Evolutionary conservation across 2,797 vertebrate genomes (phyloP), one percentile per base, ranked within the genome.

Genomic region (Hapalemur alaotrensis): DNA sequence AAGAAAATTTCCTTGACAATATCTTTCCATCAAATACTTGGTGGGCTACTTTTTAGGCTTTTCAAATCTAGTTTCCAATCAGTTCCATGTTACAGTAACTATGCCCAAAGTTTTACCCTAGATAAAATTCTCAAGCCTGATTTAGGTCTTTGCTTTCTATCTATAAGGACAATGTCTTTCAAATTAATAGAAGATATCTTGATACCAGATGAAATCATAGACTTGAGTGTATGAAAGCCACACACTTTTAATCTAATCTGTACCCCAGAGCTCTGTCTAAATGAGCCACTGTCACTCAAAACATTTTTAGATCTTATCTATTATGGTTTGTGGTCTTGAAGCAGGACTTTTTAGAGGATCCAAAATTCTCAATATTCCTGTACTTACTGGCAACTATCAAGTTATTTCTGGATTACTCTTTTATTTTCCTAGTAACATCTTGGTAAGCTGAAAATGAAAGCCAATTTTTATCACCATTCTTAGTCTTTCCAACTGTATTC

Each of bases 51-150:
- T 87, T n/a, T 2, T 41, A 52, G 25, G 5, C 25, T 93, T 95
- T 65, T 54, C 43, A 43, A 43, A 72, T n/a, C 22, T 76, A 82
- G 4, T 76, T 97, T 92, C 20, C 41, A 69, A 41, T 92, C 20
- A 70, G 25, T 85, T 91, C 15, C 13, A 78, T 73, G 30, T 89
- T 65, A 38, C 3, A 79, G 17, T 63, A 54, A 67, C 57, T 35
- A 86, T 54, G 2, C 46, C 30, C n/a, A 88, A 80, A 70, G 23
- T 59, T 89, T 6, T 92, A 70, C 89, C 23, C 28, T 81, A 95
- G 73, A 38, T 65, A 61, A 72, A 94, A 86, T 65, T 91, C 14
- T 96, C 30, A 94, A 89, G n/a, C 25, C 38, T 85, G 43, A 96
- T 23, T 67, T 91, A 78, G 4, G 1, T 67, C 20, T 91, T 91